Evolutionary conservation across 2,797 vertebrate species (phyloP), one percentile per base, ranked within the genome.

Genomic region (Arrhamphus sclerolepis): DNA sequence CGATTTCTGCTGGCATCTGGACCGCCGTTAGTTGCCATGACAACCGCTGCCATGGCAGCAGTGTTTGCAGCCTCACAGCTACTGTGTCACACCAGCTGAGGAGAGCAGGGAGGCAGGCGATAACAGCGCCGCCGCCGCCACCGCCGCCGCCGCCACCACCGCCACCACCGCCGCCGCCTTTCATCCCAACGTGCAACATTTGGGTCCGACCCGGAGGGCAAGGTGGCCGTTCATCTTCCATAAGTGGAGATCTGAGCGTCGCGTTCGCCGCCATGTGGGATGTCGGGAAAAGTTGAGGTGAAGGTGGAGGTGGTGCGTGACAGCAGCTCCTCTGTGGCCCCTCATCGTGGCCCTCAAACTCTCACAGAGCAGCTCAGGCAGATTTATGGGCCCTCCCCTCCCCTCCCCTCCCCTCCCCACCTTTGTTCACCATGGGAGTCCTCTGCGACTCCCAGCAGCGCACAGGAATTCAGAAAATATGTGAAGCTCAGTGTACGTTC

Each of bases 141-240:
- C n/a, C n/a, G n/a, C n/a, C n/a, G n/a, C n/a, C n/a, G n/a, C n/a
- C n/a, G n/a, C n/a, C n/a, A n/a, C n/a, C n/a, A n/a, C n/a, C n/a
- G n/a, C n/a, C n/a, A n/a, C n/a, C n/a, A n/a, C n/a, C n/a, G n/a
- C n/a, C n/a, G 19, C 9, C 1, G 3, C 50, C 82, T 81, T 89
- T 88, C 73, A 83, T 86, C 85, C 82, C 78, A 5, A 34, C 70
- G 87, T 72, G 70, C 68, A 75, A 72, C 70, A 77, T 74, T 54
- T 72, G 58, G 17, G 51, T 84, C 50, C 56, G 75, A 82, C 76
- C 79, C 47, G 60, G 70, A 59, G 68, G 72, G 51, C 69, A 66
- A 47, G 52, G 55, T 41, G 17, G 70, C 63, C 74, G 62, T 85
- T 77, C 62, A 9, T 87, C 83, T 73, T 73, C 78, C 59, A 80